phyloP scores from a whole-genome alignment of 2,797 vertebrate species.

The Gambusia yucatana region DNA sequence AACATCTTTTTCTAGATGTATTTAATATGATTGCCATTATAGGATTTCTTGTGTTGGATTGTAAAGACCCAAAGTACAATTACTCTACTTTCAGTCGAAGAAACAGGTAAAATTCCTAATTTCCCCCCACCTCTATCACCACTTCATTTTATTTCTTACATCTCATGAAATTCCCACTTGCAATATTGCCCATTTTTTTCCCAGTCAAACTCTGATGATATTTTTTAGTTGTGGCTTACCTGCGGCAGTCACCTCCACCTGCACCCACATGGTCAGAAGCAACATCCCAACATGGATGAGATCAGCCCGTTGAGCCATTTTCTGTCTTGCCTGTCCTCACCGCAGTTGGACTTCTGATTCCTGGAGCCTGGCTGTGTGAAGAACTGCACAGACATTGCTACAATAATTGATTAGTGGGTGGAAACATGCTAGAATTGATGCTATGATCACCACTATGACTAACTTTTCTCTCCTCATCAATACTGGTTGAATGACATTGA shows the following conservation, averaged over 20 bases:
- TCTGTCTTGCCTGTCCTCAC: constrained; percentile 2
- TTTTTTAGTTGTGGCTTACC: constrained; percentile 47
- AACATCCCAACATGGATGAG: constrained; percentile 29
- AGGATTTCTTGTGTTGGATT: not conserved
- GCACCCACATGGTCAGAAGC: constrained; percentile 37
- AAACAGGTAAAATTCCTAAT: not conserved
- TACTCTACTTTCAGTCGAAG: not conserved
- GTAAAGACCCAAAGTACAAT: not conserved
- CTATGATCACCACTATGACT: constrained; percentile 82
- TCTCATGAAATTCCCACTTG: not conserved
- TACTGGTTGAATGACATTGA: constrained; percentile 45
- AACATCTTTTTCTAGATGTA: not conserved
- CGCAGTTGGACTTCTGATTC: constrained; percentile 12
- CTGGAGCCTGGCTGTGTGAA: constrained; percentile 4
- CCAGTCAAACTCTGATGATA: not conserved
- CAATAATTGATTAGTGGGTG: constrained; percentile 84
- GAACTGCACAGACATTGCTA: constrained; percentile 29
- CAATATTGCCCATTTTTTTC: too few species aligned
- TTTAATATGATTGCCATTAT: not conserved
- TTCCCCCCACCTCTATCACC: not conserved
- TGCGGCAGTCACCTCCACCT: constrained; percentile 42
- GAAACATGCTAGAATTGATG: constrained; percentile 82
- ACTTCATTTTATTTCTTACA: not conserved
- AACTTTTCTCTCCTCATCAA: constrained; percentile 47
- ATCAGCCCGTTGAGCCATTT: constrained; percentile 27